Base-by-base conservation (phyloP, 2,888 invertebrate genomes). In the Amiota mariae region DNA sequence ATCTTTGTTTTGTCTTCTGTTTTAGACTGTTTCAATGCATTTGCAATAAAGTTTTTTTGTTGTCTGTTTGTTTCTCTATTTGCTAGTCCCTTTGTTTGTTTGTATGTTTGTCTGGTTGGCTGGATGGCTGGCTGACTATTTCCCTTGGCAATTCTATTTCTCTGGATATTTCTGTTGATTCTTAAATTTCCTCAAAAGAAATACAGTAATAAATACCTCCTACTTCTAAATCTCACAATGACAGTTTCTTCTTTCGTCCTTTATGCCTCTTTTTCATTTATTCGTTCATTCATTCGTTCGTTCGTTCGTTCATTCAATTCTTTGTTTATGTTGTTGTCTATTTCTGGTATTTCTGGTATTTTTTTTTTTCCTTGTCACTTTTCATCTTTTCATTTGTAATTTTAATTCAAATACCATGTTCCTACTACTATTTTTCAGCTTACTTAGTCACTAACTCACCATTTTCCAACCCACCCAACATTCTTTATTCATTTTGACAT, bases 371-470 rank as follows among this genome's bases (percentile, higher is more conserved):
- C 12, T 66, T 66, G 48, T 66, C 48, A 48, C 11, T 11, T 18
- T 48, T 66, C 48, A n/a, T 66, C 24, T 15, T 10, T 20, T 66
- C 48, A n/a, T 66, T 66, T 48, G 48, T 36, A 48, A 66, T 36
- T 48, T 46, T 15, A 66, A 48, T 66, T 66, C 48, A 66, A 66
- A 48, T 66, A 12, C 47, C 48, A 66, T 15, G 18, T 48, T 66
- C 10, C 13, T 48, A 48, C 18, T 3, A 24, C n/a, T 66, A 18
- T 49, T 66, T 36, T 48, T 24, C 63, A 51, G n/a, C 54, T n/a
- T n/a, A n/a, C n/a, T n/a, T n/a, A 51, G 8, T 51, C 36, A 51
- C 4, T 51, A n/a, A n/a, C 54, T n/a, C n/a, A n/a, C 54, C 4
- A n/a, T n/a, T 51, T n/a, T 4, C n/a, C 12, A 1, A n/a, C n/a